Conservation (phyloP, 1,140 invertebrate species). For the Ladona fulva region DNA sequence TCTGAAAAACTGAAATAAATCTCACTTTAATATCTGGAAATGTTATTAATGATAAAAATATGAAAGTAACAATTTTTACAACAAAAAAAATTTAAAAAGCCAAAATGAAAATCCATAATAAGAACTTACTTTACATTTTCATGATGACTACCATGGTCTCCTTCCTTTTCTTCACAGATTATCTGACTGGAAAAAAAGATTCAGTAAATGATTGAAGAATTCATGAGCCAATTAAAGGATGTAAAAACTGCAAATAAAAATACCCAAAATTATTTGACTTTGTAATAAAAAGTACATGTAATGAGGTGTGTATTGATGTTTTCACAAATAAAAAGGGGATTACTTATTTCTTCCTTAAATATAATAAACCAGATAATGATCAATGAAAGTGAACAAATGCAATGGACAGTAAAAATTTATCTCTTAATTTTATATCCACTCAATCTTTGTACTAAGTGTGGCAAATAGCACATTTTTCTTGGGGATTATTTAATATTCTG, state of each 20-base stretch:
- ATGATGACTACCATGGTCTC: conserved; percentile 38
- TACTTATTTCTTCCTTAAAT: too few relatives aligned
- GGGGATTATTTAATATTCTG: too few relatives aligned
- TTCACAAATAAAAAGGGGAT: conserved; percentile 10
- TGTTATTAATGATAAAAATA: background rate
- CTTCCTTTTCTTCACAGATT: conserved; percentile 52
- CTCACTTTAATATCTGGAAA: background rate
- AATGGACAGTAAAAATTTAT: too few relatives aligned
- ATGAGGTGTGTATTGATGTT: background rate
- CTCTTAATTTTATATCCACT: too few relatives aligned
- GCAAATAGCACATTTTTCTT: too few relatives aligned
- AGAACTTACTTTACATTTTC: conserved; percentile 44
- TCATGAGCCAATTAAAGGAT: conserved; percentile 11
- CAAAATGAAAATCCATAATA: conserved; percentile 11
- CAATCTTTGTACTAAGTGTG: too few relatives aligned
- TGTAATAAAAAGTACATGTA: conserved; percentile 12
- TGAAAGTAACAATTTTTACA: background rate
- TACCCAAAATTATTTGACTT: conserved; percentile 14
- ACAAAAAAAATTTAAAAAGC: background rate
- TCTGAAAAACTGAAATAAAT: conserved; percentile 44
- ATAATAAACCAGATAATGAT: too few relatives aligned
- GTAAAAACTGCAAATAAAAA: conserved; percentile 17
- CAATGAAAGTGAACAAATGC: too few relatives aligned
- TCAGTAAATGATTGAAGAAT: conserved; percentile 13
- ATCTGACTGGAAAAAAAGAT: conserved; percentile 48